Evolutionary conservation across 2,797 vertebrate genomes (phyloP).

Genomic region (Salarias fasciatus): DNA sequence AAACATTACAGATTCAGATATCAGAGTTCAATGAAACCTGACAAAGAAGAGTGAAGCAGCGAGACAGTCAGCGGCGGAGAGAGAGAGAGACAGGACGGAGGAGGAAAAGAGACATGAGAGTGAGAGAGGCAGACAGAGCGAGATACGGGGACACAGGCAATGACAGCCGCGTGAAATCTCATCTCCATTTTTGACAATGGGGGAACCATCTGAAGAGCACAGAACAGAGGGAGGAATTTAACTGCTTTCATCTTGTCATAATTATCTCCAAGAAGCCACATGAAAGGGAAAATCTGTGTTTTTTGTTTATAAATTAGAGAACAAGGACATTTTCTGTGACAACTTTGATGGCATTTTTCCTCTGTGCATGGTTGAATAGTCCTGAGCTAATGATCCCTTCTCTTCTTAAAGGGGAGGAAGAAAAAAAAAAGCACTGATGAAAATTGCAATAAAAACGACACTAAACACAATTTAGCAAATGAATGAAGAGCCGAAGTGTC

Average conservation of each 20-base stretch:
- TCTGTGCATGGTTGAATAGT: conserved; percentile 78
- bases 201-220: conserved; percentile 83
- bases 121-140: conserved; percentile 44
- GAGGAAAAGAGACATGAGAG: conserved; percentile 57
- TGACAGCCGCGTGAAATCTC: conserved; percentile 85
- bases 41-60: conserved; percentile 73
- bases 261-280: conserved; percentile 86
- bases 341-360: conserved; percentile 80
- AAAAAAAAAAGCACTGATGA: conserved; percentile 61
- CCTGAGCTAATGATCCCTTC: conserved; percentile 78
- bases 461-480: conserved; percentile 80
- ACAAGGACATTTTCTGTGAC: conserved; percentile 83
- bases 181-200: conserved; percentile 88
- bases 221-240: conserved; percentile 85
- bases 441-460: conserved; percentile 79
- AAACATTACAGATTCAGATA: conserved; percentile 67
- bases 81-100: conserved; percentile 57
- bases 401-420: conserved; percentile 68
- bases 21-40: conserved; percentile 77
- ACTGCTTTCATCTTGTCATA: conserved; percentile 85
- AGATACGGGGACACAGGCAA: conserved; percentile 71
- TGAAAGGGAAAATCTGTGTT: conserved; percentile 81
- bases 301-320: conserved; percentile 87
- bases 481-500: conserved; percentile 69
- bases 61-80: conserved; percentile 45